phyloP scores from a whole-genome alignment of 2,888 invertebrate genomes.

The Drosophila recens region DNA sequence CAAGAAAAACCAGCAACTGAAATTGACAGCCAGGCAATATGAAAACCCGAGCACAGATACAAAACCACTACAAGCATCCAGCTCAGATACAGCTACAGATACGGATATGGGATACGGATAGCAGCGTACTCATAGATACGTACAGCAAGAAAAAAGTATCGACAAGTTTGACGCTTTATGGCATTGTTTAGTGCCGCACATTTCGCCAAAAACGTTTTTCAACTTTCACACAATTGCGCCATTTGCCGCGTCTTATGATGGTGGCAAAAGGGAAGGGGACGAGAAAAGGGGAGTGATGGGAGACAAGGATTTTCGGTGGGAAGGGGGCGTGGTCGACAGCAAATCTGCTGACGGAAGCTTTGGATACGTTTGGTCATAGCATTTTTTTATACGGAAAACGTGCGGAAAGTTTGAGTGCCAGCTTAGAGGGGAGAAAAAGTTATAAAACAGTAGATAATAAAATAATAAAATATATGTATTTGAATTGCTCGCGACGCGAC shows the following conservation, averaged over 20 bases:
- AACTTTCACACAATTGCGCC: constrained; percentile 82
- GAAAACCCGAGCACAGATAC: constrained; percentile 42
- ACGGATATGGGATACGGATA: constrained; percentile 22
- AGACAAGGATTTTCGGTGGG: constrained; percentile 3
- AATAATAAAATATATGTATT: constrained; percentile 81
- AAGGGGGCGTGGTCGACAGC: constrained; percentile 47
- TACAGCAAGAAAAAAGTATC: constrained; percentile 63
- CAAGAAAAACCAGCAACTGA: constrained; percentile 66
- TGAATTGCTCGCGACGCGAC: constrained; percentile 69
- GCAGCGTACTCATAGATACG: constrained; percentile 34
- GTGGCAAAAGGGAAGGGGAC: background rate
- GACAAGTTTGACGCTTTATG: constrained; percentile 82
- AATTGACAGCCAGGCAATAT: constrained; percentile 48
- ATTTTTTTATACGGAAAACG: constrained; percentile 81
- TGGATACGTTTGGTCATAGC: constrained; percentile 62
- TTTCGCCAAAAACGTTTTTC: constrained; percentile 81
- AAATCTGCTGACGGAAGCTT: constrained; percentile 80
- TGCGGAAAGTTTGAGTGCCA: constrained; percentile 81
- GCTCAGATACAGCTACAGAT: constrained; percentile 43
- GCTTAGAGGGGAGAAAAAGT: constrained; percentile 73
- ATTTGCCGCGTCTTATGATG: constrained; percentile 74
- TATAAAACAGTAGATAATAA: constrained; percentile 77
- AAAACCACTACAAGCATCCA: constrained; percentile 25
- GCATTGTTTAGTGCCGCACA: constrained; percentile 81
- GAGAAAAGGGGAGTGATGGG: background rate